Evolutionary conservation across 2,888 invertebrate genomes (phyloP).

Genomic region (Chrysodeixis includens): DNA sequence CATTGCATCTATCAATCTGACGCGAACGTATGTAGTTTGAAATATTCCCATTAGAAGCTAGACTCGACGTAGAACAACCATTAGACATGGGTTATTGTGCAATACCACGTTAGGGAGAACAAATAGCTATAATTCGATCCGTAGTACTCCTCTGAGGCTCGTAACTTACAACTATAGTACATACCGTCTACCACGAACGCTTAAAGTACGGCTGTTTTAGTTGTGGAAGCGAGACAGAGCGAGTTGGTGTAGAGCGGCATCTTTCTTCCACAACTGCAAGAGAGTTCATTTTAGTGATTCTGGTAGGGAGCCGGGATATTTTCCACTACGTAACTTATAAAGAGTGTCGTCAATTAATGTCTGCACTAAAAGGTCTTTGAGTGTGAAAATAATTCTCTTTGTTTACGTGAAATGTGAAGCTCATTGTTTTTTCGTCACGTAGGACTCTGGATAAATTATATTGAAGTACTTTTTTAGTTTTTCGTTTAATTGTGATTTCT

Average conservation of each 20-base stretch:
- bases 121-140: constrained; percentile 80
- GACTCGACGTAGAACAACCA: constrained; percentile 49
- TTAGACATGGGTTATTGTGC: constrained; percentile 69
- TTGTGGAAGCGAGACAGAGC: too few relatives aligned
- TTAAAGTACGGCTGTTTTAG: too few relatives aligned
- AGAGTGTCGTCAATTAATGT: constrained; percentile 64
- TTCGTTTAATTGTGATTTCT: not conserved
- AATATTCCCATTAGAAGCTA: constrained; percentile 47
- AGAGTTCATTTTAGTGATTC: too few relatives aligned
- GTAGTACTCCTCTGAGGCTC: constrained; percentile 72
- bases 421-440: not conserved
- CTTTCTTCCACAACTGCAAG: too few relatives aligned
- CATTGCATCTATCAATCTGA: constrained; percentile 36
- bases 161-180: constrained; percentile 59
- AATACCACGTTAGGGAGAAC: constrained; percentile 64
- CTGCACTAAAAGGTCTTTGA: constrained; percentile 49
- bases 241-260: too few relatives aligned
- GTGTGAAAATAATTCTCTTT: constrained; percentile 34
- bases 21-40: constrained; percentile 49
- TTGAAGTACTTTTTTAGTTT: not conserved
- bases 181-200: too few relatives aligned
- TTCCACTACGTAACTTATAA: constrained; percentile 63
- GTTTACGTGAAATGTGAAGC: constrained; percentile 7
- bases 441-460: not conserved
- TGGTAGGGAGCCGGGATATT: constrained; percentile 37